Percentiles rank a stretch among this genome's conserved stretches.
Conservation (phyloP, 2,113 vertebrate genomes). For the Crotalus horridus region DNA sequence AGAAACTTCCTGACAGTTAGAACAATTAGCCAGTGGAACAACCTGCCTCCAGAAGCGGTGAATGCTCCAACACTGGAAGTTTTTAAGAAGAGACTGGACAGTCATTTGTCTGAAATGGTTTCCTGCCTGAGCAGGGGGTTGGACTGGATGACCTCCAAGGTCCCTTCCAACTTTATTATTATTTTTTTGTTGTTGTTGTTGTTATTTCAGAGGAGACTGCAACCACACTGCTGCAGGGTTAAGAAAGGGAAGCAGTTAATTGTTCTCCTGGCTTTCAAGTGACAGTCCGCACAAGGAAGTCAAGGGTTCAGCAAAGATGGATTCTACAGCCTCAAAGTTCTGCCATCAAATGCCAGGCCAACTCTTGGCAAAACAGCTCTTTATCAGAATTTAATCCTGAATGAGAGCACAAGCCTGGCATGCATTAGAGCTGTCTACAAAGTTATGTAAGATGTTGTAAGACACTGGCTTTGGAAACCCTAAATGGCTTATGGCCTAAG, state of each 20-base stretch:
- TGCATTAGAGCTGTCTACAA: background rate
- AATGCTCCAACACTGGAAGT: too few relatives aligned
- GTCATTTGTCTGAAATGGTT: too few relatives aligned
- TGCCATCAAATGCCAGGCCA: background rate
- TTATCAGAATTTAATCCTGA: background rate
- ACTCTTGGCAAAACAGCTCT: background rate
- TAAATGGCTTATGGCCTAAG: background rate
- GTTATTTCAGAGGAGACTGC: too few relatives aligned
- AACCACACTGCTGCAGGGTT: background rate
- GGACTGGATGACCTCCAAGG: too few relatives aligned
- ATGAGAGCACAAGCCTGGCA: background rate
- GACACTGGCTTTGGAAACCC: background rate
- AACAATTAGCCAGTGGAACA: too few relatives aligned
- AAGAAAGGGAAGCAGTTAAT: background rate
- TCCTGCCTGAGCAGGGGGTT: too few relatives aligned
- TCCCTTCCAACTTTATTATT: too few relatives aligned
- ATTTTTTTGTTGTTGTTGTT: too few relatives aligned
- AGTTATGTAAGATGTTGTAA: background rate
- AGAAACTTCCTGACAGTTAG: too few relatives aligned
- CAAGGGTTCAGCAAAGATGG: background rate
- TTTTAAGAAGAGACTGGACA: too few relatives aligned
- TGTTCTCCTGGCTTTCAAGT: background rate
- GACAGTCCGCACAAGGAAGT: background rate
- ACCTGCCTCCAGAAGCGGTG: too few relatives aligned
- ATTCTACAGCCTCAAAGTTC: background rate